Base-by-base conservation (phyloP, 2,797 vertebrate species). In the Acipenser oxyrinchus region DNA sequence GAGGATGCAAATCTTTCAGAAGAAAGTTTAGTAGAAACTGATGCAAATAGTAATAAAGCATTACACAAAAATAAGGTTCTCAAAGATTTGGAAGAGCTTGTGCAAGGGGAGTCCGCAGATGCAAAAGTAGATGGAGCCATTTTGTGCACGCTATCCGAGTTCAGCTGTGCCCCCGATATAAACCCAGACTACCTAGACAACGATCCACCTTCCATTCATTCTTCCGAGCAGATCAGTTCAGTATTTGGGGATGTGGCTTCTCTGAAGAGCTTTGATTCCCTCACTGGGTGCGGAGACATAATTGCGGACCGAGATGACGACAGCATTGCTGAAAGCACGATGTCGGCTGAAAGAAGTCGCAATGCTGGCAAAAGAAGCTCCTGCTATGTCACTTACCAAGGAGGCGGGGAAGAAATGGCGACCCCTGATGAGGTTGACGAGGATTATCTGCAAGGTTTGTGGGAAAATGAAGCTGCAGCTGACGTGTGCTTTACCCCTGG, bases 361-460 rank as follows among this genome's bases (percentile, higher is more conserved):
- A 94, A 91, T 0, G 77, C 87, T 1, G 79, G 88, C 15, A 98
- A 98, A 55, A 86, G 97, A 72, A 87, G 92, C 73, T 98, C 96
- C 3, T 98, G 95, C 71, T 90, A 93, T 67, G 93, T 98, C 7
- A 97, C 94, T 0, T 99, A 95, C 80, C 97, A 99, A 83, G 97
- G 97, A 0, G 97, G 97, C 0, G 97, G 97, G 0, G 97, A 99
- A 81, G 97, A 98, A 81, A 99, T 99, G 96, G 97, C 96, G 63
- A 90, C 93, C 7, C 93, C 95, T 0, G 94, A 96, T 73, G 92
- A 95, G 74, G 76, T 93, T 0, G 93, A 93, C 3, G 90, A 90
- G 1, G 90, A 91, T 1, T 89, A 89, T 71, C 81, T 94, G 65
- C 82, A 84, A 5, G 80, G 88, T 70, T 72, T 90, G 1, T 96